These are phyloP conservation scores for Numenius phaeopus DNA, from an alignment of 2,797 vertebrate genomes.

Conservation along the genomic window DNA sequence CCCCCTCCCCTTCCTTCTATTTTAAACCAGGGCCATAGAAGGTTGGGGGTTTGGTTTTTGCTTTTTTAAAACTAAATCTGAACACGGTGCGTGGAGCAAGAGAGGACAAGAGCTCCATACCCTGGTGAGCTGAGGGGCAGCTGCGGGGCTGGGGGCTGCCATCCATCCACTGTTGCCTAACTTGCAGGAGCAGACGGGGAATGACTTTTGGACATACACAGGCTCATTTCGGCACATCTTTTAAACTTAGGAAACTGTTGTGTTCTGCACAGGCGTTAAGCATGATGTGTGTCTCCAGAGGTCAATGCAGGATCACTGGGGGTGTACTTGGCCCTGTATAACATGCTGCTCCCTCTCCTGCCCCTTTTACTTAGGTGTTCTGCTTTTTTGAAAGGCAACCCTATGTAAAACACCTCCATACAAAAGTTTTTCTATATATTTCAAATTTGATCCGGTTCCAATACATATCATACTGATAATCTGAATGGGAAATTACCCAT, in stretches of 20 bases:
- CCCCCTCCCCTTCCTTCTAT: neutral
- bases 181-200: fast-evolving
- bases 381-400: neutral
- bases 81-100: neutral
- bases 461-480: neutral
- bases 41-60: neutral
- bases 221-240: neutral
- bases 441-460: neutral
- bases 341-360: neutral
- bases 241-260: fast-evolving
- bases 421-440: neutral
- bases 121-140: neutral
- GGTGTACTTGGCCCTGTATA: neutral
- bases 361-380: neutral
- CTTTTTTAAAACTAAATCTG: neutral
- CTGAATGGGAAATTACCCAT: neutral
- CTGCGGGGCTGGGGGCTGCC: neutral
- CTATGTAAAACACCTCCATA: neutral
- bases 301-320: fast-evolving
- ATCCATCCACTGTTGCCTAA: neutral
- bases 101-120: fast-evolving
- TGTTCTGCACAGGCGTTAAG: neutral
- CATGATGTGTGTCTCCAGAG: fast-evolving
- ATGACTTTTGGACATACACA: neutral
- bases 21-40: neutral